Base-by-base conservation (phyloP, 2,113 vertebrate species). In the Australoheros scitulus region DNA sequence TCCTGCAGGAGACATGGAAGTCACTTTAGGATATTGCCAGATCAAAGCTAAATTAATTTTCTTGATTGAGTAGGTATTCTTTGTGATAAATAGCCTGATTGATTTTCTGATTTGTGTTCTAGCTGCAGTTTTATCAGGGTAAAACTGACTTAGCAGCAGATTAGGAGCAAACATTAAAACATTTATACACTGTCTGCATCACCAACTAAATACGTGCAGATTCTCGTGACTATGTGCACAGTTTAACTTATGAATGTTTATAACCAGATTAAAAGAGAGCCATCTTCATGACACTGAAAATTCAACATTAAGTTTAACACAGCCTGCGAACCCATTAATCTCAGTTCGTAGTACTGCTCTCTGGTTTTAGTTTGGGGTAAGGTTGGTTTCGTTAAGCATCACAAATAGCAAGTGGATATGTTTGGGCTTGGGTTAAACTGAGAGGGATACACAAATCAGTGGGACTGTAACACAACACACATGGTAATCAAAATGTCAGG, bases 171-270 rank as follows among this genome's bases (percentile, higher is more conserved):
- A 20, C 18, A 13, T 70, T 6, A 29, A 64, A 38, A 47, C 0
- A 32, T 32, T 13, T 11, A 2, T 32, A 70, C 24, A 50, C 2
- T 70, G 15, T 29, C 47, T n/a, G 18, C 52, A n/a, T 55, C 52
- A 20, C 18, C 18, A 55, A n/a, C 7, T 55, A 7, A 55, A 20
- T 29, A 0, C 43, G 4, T 70, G 15, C 15, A 29, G 26, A 50
- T 29, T 70, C 24, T 50, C 3, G 0, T 68, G 0, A 29, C 61
- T 41, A 5, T 14, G 41, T 13, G 3, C 7, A 65, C 41, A 70
- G 1, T 0, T 43, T 43, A 43, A 43, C 13, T 4, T 5, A 14
- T 2, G 4, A 13, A 13, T 24, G 43, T 50, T 50, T 70, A 47
- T 7, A 29, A 29, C 0, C 18, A 8, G 0, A 1, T 52, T 20